Conservation (phyloP, 2,797 vertebrate genomes). For the Botia almorhae region DNA sequence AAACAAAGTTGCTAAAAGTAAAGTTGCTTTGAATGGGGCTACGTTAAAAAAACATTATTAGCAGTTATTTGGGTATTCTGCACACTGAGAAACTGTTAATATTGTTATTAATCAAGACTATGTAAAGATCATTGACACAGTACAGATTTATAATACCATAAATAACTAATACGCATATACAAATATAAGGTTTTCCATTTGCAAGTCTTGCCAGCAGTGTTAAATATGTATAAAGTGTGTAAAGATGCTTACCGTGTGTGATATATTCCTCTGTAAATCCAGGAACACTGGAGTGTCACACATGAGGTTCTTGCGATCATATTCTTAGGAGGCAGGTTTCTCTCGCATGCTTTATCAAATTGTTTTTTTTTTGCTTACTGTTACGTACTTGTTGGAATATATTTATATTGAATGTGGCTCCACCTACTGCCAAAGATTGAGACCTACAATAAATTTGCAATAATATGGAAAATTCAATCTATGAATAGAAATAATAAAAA, state of each 20-base stretch:
- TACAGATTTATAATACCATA: neutral
- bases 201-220: neutral
- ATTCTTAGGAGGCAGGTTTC: slow-evolving; percentile 32
- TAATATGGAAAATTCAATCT: neutral
- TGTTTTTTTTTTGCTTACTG: slow-evolving; percentile 14
- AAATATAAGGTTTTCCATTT: neutral
- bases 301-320: slow-evolving; percentile 32
- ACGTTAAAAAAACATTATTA: neutral
- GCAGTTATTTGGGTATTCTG: neutral
- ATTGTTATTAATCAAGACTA: neutral
- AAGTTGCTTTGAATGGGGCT: neutral
- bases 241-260: slow-evolving; percentile 37
- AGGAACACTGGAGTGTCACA: slow-evolving; percentile 25
- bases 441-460: neutral
- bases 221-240: neutral
- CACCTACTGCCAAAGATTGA: slow-evolving; percentile 15
- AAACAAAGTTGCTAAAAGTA: neutral
- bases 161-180: neutral
- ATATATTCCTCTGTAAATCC: slow-evolving; percentile 18
- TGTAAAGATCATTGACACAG: neutral
- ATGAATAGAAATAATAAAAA: too few species aligned
- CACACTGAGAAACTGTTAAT: neutral
- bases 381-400: slow-evolving; percentile 11
- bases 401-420: slow-evolving; percentile 10
- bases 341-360: slow-evolving; percentile 24